phyloP scores from a whole-genome alignment of 2,113 vertebrate species.

The Oncorhynchus clarkii region DNA sequence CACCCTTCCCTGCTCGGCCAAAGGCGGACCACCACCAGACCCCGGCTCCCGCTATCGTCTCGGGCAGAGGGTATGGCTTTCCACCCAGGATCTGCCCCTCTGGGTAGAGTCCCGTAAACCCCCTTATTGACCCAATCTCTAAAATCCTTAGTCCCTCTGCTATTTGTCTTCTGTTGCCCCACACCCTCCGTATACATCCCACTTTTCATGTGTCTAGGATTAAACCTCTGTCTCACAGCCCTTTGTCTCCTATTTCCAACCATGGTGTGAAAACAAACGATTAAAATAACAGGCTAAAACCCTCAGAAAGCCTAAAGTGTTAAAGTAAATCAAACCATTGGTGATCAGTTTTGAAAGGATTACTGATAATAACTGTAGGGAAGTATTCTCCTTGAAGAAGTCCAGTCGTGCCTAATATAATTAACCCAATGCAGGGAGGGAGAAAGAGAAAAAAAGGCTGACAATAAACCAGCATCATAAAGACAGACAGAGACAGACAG shows the following conservation, averaged over 20 bases:
- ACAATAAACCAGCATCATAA: not conserved
- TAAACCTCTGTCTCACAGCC: not conserved
- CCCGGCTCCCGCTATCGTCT: no score
- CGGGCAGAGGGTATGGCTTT: no score
- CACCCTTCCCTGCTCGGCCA: no score
- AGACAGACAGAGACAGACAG: not conserved
- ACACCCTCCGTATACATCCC: no score
- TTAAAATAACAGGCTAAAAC: not conserved
- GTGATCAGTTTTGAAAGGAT: not conserved
- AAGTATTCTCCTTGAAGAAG: not conserved
- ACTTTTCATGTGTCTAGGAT: no score
- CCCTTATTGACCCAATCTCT: no score
- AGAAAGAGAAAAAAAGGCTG: not conserved
- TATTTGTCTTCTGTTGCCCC: no score
- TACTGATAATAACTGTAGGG: not conserved
- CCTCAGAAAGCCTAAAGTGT: not conserved
- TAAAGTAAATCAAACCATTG: not conserved
- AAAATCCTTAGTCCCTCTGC: no score
- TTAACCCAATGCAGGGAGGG: not conserved
- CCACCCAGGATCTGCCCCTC: no score
- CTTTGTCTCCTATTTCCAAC: not conserved
- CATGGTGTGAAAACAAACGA: not conserved
- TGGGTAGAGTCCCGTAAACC: no score
- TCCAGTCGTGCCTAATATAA: not conserved
- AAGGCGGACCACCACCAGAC: no score